Conservation (phyloP, 2,888 invertebrate species). For the Augiades crinisus region DNA sequence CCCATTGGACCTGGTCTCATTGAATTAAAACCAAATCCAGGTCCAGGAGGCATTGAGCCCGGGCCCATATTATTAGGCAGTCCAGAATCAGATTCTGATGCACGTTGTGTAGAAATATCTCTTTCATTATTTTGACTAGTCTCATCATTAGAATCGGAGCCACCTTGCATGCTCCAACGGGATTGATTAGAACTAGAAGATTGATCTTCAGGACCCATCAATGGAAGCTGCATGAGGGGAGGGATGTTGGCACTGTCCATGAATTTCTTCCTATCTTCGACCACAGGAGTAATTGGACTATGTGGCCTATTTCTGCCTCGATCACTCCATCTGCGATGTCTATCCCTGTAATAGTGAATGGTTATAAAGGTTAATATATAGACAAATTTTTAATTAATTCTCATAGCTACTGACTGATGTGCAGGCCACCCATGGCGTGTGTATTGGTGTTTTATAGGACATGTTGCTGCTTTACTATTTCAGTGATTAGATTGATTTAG, state of each 20-base stretch:
- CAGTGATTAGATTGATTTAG: too few relatives aligned
- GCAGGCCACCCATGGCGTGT: too few relatives aligned
- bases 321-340: constrained; percentile 59
- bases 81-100: constrained; percentile 28
- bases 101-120: constrained; percentile 2
- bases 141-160: constrained; percentile 43
- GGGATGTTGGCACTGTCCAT: constrained; percentile 51
- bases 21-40: constrained; percentile 32
- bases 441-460: too few relatives aligned
- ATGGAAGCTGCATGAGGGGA: constrained; percentile 63
- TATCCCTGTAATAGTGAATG: too few relatives aligned
- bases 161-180: constrained; percentile 47
- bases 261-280: constrained; percentile 55
- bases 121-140: constrained; percentile 41
- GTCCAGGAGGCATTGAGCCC: constrained; percentile 31
- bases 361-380: too few relatives aligned
- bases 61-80: constrained; percentile 25
- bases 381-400: too few relatives aligned
- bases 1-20: constrained; percentile 37
- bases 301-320: constrained; percentile 50
- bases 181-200: constrained; percentile 42
- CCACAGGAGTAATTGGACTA: constrained; percentile 53
- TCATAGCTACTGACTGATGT: too few relatives aligned
- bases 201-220: constrained; percentile 52
- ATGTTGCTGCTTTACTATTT: too few relatives aligned